phyloP scores from a whole-genome alignment of 2,797 vertebrate genomes.

The Ciconia nigra region DNA sequence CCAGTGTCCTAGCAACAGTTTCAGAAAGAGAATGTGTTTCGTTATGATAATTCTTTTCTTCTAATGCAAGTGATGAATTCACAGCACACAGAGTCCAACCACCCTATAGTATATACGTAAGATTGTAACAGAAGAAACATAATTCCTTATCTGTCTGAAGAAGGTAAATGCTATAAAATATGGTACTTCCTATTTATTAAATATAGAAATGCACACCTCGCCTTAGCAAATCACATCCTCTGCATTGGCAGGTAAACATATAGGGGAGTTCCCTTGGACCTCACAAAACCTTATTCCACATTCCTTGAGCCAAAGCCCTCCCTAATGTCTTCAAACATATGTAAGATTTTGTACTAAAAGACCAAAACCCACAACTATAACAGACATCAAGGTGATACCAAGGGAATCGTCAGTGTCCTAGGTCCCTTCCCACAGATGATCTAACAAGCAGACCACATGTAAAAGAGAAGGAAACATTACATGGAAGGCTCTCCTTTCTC shows the following conservation, averaged over 20 bases:
- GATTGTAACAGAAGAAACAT: neutral
- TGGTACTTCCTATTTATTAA: neutral
- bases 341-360: neutral
- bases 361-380: neutral
- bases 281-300: neutral
- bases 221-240: neutral
- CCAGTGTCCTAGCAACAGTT: neutral
- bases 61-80: neutral
- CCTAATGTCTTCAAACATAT: neutral
- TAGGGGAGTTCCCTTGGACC: neutral
- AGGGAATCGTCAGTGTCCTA: neutral
- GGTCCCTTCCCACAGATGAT: neutral
- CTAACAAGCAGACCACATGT: neutral
- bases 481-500: neutral
- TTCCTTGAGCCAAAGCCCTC: neutral
- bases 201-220: neutral
- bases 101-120: neutral
- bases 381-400: neutral
- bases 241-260: neutral
- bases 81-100: neutral
- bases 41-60: neutral
- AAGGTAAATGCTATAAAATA: neutral
- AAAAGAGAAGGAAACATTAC: neutral
- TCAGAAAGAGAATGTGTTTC: neutral
- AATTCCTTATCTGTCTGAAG: neutral